A percentile compares a stretch with the other conserved stretches of the same genome.
These are phyloP conservation scores for Agelaius tricolor DNA, from an alignment of 2,113 vertebrate species.

Conservation along the genomic window DNA sequence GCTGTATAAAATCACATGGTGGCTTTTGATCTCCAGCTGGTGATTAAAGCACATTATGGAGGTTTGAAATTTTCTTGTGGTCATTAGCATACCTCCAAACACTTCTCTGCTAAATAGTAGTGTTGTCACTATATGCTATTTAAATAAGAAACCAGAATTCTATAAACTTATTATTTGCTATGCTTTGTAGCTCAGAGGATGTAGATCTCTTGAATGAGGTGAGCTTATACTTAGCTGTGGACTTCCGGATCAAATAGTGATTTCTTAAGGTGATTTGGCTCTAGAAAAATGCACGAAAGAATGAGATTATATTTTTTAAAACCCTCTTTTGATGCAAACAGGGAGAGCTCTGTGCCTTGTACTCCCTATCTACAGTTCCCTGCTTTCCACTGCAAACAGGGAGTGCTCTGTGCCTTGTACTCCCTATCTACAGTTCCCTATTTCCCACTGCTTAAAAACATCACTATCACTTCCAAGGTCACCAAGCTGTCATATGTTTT, in stretches of 20 bases:
- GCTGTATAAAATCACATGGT: conserved; percentile 57
- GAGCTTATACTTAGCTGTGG: not conserved
- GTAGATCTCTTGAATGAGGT: not conserved
- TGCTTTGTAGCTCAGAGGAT: not conserved
- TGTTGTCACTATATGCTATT: conserved; percentile 17
- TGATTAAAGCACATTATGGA: conserved; percentile 58
- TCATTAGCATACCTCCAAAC: conserved; percentile 56
- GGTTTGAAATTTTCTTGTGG: conserved; percentile 47
- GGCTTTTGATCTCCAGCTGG: conserved; percentile 65
- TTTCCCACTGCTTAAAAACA: not conserved
- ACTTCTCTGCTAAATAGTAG: conserved; percentile 12
- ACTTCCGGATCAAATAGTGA: not conserved
- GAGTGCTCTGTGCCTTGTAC: not conserved
- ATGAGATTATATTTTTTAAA: not conserved
- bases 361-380: not conserved
- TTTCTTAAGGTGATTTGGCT: conserved; percentile 8
- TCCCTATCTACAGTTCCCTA: not conserved
- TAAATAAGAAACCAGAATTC: conserved; percentile 29
- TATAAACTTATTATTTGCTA: conserved; percentile 31
- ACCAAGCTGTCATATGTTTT: not conserved
- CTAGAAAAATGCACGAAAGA: not conserved
- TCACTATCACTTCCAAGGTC: not conserved
- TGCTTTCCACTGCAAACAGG: not conserved
- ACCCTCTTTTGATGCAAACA: not conserved
- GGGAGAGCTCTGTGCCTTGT: not conserved